Conservation (phyloP, 2,113 vertebrate species). For the Telmatochromis bifrenatus region DNA sequence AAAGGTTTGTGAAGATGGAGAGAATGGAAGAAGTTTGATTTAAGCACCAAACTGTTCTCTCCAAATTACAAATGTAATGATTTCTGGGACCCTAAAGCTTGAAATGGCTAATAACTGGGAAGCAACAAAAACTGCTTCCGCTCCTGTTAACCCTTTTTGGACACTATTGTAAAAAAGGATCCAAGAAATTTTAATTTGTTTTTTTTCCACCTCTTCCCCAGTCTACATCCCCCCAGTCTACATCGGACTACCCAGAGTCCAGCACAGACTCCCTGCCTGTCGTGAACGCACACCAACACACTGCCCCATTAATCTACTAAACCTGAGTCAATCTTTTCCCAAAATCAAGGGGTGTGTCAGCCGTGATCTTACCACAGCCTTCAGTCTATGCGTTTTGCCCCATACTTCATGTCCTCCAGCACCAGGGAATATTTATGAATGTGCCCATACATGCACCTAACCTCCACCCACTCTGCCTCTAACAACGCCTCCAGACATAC, state of each 20-base stretch:
- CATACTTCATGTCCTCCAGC: not conserved
- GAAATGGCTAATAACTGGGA: not conserved
- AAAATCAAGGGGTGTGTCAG: not conserved
- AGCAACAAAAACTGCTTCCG: rapidly evolving
- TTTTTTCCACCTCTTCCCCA: rapidly evolving
- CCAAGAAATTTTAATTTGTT: not conserved
- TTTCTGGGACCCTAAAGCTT: not conserved
- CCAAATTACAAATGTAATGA: not conserved
- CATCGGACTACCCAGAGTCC: not conserved
- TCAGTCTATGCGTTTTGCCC: not conserved
- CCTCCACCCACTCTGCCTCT: not conserved
- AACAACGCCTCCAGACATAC: not conserved
- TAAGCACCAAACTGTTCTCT: not conserved
- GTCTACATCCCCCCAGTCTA: not conserved
- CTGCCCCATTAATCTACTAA: not conserved
- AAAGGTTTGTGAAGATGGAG: not conserved
- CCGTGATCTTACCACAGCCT: rapidly evolving
- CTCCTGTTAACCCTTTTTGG: not conserved
- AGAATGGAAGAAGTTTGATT: not conserved
- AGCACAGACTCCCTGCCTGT: not conserved
- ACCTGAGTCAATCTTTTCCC: not conserved
- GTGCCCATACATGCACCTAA: not conserved
- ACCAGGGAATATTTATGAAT: not conserved
- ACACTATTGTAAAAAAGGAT: not conserved
- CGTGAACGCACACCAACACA: not conserved